Evolutionary conservation across 2,113 vertebrate genomes (phyloP).

Genomic region (Azemiops feae): DNA sequence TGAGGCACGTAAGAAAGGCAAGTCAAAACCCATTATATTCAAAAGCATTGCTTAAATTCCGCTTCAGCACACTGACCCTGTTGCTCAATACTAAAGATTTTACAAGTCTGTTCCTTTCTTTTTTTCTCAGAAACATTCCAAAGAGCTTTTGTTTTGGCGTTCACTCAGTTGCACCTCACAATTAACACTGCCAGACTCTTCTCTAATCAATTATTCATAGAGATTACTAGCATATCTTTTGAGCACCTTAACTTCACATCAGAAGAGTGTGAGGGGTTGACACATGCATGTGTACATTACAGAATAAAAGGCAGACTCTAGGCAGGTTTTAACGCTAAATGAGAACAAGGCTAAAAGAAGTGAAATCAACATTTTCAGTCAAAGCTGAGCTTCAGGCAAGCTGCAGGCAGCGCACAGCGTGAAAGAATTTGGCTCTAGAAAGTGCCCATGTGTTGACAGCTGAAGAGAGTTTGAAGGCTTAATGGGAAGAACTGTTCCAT

Average conservation of each 20-base stretch:
- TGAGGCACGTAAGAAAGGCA: slow-evolving; percentile 84
- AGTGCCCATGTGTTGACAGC: slow-evolving; percentile 88
- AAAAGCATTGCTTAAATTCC: slow-evolving; percentile 82
- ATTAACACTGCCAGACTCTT: slow-evolving; percentile 71
- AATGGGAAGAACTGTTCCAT: slow-evolving; percentile 79
- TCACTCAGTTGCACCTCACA: slow-evolving; percentile 69
- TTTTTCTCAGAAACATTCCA: slow-evolving; percentile 63
- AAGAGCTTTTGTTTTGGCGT: slow-evolving; percentile 68
- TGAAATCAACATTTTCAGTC: slow-evolving; percentile 91
- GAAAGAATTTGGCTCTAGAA: slow-evolving; percentile 84
- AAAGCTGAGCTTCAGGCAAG: slow-evolving; percentile 89
- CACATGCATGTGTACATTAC: slow-evolving; percentile 69
- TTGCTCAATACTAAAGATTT: slow-evolving; percentile 77
- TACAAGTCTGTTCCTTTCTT: slow-evolving; percentile 49
- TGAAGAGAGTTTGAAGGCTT: slow-evolving; percentile 84
- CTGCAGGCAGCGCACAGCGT: slow-evolving; percentile 87
- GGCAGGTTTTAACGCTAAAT: slow-evolving; percentile 82
- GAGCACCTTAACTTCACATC: slow-evolving; percentile 69
- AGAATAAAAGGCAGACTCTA: slow-evolving; percentile 75
- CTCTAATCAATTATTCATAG: slow-evolving; percentile 74
- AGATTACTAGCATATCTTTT: slow-evolving; percentile 70
- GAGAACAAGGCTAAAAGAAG: slow-evolving; percentile 89
- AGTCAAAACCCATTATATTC: slow-evolving; percentile 88
- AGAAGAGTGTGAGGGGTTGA: slow-evolving; percentile 63
- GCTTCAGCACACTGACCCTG: slow-evolving; percentile 80